phyloP scores from a whole-genome alignment of 2,797 vertebrate species.

The Onychomys arenicola region DNA sequence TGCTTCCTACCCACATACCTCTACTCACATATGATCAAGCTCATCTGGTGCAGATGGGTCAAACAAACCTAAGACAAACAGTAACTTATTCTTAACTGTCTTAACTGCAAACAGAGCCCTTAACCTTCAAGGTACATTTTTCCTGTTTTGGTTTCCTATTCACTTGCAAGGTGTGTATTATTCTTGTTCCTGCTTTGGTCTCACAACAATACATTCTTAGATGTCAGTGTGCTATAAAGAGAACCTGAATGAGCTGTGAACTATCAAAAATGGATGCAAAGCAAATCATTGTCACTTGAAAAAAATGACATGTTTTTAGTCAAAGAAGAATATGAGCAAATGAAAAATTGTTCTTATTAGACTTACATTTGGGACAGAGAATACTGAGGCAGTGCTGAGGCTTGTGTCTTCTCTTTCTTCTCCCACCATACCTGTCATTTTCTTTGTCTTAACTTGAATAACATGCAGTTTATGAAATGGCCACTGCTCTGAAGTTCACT shows the following conservation, averaged over 20 bases:
- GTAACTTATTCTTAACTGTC: background rate
- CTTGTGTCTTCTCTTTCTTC: background rate
- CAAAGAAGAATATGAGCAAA: background rate
- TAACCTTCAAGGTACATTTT: background rate
- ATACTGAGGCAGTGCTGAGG: background rate
- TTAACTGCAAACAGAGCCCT: background rate
- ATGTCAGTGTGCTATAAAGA: background rate
- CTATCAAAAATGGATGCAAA: slow-evolving; percentile 35
- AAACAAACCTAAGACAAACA: background rate
- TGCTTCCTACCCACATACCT: background rate
- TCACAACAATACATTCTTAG: background rate
- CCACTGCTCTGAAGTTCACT: slow-evolving; percentile 56
- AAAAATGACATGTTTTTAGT: background rate
- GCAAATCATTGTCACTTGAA: background rate
- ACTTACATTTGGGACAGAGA: slow-evolving; percentile 22
- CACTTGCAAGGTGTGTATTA: background rate
- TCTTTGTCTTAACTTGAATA: slow-evolving; percentile 35
- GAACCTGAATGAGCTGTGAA: background rate
- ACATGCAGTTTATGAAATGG: slow-evolving; percentile 14
- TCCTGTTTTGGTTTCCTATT: background rate
- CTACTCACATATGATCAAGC: background rate
- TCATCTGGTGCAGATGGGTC: background rate
- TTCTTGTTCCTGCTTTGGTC: background rate
- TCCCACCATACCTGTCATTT: background rate
- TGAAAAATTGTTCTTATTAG: background rate